These are phyloP conservation scores for Hippopotamus amphibius DNA, from an alignment of 2,113 vertebrate species.

Conservation along the genomic window DNA sequence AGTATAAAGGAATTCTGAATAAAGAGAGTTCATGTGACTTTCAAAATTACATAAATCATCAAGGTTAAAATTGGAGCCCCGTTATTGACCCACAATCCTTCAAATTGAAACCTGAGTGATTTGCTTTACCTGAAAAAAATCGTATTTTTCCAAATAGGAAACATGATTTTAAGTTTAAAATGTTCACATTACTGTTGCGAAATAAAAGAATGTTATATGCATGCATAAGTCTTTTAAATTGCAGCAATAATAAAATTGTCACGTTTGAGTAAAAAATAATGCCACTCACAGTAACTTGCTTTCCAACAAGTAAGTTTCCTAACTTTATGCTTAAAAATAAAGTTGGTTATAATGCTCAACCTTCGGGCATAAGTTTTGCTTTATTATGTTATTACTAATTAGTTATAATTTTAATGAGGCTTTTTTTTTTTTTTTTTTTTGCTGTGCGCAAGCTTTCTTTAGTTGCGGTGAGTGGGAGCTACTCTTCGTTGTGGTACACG, in stretches of 20 bases:
- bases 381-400: slow-evolving; percentile 44
- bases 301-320: neutral
- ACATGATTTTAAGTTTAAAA: slow-evolving; percentile 49
- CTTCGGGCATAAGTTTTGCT: neutral
- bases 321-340: slow-evolving; percentile 48
- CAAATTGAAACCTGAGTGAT: slow-evolving; percentile 5
- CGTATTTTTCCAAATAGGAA: slow-evolving; percentile 38
- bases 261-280: neutral
- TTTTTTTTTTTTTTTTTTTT: neutral
- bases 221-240: slow-evolving; percentile 44
- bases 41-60: neutral
- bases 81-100: neutral
- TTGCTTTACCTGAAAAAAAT: slow-evolving; percentile 16
- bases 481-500: too few relatives aligned
- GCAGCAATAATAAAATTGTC: neutral
- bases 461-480: too few relatives aligned
- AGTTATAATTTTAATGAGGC: neutral
- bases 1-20: neutral
- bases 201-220: neutral
- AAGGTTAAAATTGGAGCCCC: slow-evolving; percentile 11
- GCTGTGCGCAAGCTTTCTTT: too few relatives aligned
- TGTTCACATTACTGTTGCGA: neutral
- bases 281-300: neutral
- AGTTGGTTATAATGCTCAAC: neutral
- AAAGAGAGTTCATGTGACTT: neutral